Evolutionary conservation across 1,140 invertebrate genomes (phyloP), one percentile per base, ranked within the genome.

Genomic region (Drosophila albomicans): DNA sequence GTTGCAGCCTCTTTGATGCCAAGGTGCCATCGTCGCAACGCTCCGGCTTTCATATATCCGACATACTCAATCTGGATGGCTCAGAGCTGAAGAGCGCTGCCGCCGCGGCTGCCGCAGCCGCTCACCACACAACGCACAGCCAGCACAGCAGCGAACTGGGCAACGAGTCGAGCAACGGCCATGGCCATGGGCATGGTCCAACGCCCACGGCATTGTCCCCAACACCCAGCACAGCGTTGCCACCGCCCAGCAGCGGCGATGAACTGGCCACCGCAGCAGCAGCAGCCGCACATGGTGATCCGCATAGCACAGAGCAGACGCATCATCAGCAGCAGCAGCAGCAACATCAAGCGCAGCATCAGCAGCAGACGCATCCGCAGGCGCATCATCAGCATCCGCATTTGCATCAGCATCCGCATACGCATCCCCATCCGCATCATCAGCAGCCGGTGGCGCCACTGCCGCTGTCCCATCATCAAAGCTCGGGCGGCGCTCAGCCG

Each of bases 41-140:
- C 43, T 95, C 95, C 0, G 95, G 96, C 38, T 96, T 96, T 81
- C 95, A 96, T 84, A 96, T 96, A 79, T 95, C 95, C 58, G 96
- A 96, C 82, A 96, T 96, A 77, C 91, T 96, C 48, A 95, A 96
- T 25, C 90, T 96, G 65, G 94, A 95, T 68, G 94, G 87, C n/a
- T 78, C 91, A 1, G 91, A 92, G 20, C 63, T 92, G 32, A 92
- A 92, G 68, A 90, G 86, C 28, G 84, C 82, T n/a, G 82, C 84
- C 1, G 90, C 84, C 1, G 78, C 56, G 1, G 81, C 81, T 5
- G 75, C 85, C 13, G 75, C 82, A 32, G 70, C 88, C 1, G 79
- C 75, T 4, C 63, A 64, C 25, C 59, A 75, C 43, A 71, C 20
- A 25, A 25, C 61, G 38, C 70, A 73, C 46, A 81, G 61, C 35